A percentile compares a stretch with the other conserved stretches of the same genome.
phyloP scores from a whole-genome alignment of 1,140 invertebrate species.

The Papilio aristodemus region DNA sequence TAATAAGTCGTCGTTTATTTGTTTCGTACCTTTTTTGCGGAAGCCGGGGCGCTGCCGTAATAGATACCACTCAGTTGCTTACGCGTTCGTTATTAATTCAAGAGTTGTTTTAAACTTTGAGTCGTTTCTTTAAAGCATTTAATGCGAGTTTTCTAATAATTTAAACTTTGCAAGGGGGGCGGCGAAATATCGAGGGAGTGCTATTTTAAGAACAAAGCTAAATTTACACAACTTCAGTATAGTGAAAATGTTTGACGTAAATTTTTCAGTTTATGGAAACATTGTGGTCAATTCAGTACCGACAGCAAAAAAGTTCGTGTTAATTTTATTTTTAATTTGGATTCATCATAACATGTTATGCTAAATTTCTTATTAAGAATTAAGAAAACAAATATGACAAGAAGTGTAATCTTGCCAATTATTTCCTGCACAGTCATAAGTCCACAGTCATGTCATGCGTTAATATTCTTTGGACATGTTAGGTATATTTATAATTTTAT shows the following conservation, averaged over 20 bases:
- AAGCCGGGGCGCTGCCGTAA: constrained; percentile 2
- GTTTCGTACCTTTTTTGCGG: constrained; percentile 23
- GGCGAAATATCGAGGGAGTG: neutral
- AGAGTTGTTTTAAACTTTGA: constrained; percentile 23
- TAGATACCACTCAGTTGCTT: constrained; percentile 32
- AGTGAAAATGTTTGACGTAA: neutral
- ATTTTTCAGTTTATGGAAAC: neutral
- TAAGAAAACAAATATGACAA: too few relatives aligned
- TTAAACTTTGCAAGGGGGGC: constrained; percentile 12
- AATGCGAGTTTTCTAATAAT: constrained; percentile 9
- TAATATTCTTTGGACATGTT: too few relatives aligned
- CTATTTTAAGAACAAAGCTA: neutral
- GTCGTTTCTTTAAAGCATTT: constrained; percentile 18
- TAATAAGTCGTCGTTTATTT: neutral
- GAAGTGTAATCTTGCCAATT: too few relatives aligned
- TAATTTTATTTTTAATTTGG: too few relatives aligned
- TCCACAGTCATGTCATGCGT: too few relatives aligned
- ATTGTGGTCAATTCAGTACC: neutral
- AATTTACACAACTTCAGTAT: neutral
- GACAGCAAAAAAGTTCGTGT: too few relatives aligned
- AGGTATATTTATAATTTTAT: too few relatives aligned
- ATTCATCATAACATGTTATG: too few relatives aligned
- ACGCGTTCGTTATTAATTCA: constrained; percentile 33
- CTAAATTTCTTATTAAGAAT: too few relatives aligned
- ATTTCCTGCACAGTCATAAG: too few relatives aligned